phyloP scores from a whole-genome alignment of 2,113 vertebrate genomes.

The Gavialis gangeticus region DNA sequence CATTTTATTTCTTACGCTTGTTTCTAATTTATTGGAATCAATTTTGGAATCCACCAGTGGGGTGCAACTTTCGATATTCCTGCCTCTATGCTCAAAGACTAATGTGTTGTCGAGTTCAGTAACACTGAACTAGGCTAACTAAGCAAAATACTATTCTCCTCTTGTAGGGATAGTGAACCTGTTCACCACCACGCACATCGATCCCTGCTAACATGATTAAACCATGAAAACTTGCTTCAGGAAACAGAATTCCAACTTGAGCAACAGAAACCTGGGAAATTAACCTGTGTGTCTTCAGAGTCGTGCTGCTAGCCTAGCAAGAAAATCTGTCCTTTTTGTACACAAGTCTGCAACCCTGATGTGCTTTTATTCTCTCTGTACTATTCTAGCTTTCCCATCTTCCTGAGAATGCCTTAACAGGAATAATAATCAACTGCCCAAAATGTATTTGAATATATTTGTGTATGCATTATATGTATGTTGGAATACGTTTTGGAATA shows the following conservation, averaged over 20 bases:
- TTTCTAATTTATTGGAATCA: background rate
- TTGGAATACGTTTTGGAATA: too few species aligned
- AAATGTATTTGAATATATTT: background rate
- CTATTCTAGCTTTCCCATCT: background rate
- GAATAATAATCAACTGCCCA: background rate
- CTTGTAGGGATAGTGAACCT: background rate
- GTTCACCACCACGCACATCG: background rate
- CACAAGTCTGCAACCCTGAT: constrained; percentile 28
- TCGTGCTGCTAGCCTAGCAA: constrained; percentile 17
- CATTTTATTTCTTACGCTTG: background rate
- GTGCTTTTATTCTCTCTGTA: constrained; percentile 36
- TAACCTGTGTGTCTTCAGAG: constrained; percentile 24
- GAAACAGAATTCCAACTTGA: constrained; percentile 20
- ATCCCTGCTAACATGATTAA: constrained; percentile 3
- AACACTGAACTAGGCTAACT: constrained; percentile 1
- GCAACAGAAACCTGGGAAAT: constrained; percentile 44
- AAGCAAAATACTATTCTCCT: background rate
- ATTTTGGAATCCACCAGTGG: background rate
- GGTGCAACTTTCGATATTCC: background rate
- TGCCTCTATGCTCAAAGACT: background rate
- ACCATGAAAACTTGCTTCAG: constrained; percentile 20
- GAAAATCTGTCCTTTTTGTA: constrained; percentile 23
- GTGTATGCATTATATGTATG: background rate
- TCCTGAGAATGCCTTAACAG: constrained; percentile 36
- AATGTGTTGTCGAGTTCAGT: background rate